Base-by-base conservation (phyloP, 2,888 invertebrate genomes). In the Ligdia adustata region DNA sequence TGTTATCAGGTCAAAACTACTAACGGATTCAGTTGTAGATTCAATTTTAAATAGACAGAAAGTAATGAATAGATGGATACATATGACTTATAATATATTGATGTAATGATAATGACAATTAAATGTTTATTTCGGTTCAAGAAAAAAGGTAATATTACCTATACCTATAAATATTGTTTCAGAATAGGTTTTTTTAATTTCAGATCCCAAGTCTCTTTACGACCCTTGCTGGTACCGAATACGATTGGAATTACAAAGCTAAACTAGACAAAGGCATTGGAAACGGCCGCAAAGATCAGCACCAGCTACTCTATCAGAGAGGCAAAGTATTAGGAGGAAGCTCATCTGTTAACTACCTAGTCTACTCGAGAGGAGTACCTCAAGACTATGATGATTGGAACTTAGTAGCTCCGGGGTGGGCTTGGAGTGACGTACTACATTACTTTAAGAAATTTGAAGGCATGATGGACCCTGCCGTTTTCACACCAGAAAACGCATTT, bases 391-490 rank as follows among this genome's bases (percentile, higher is more conserved):
- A 79, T 7, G 59, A 66, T 1, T 81, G 81, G 81, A 62, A 47
- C 9, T 27, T 52, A 31, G 44, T 61, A 35, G 72, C 75, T 7
- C 70, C 73, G 3, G 82, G 81, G 1, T 81, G 81, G 81, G 65
- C 64, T 18, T 81, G 82, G 82, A 24, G 57, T 3, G 61, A 67
- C 6, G 73, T 66, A 1, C 63, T 79, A 0, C 48, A 64, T 11
- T 81, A 81, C 50, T 79, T 77, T 43, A 77, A 72, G 34, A 81
- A 79, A 50, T 53, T 70, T 6, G 81, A 81, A 70, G 64, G 66
- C 16, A 80, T 79, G 75, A 73, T 64, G 0, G 81, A 82, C 31
- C 26, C 32, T n/a, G 49, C 58, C 0, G 45, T 82, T 3, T 63
- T 76, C 5, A 63, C 64, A 13, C 66, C 69, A 16, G 38, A 55